Evolutionary conservation across 2,888 invertebrate species (phyloP).

Genomic region (Noctua fimbriata): DNA sequence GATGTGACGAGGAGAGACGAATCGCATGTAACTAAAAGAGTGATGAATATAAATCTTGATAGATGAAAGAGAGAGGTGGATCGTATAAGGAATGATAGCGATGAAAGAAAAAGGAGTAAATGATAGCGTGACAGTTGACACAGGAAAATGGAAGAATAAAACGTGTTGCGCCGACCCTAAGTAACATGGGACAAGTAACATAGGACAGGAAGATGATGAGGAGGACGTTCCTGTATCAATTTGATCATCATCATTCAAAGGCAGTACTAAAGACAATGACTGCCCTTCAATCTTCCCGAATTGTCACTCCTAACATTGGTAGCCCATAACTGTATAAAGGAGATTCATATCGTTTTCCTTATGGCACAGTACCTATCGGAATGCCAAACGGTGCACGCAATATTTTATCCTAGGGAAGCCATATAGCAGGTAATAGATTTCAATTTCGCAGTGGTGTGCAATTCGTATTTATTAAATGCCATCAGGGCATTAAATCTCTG

Average conservation of each 20-base stretch:
- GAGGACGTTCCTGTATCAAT: neutral
- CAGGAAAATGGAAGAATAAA: too few relatives aligned
- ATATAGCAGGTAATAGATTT: constrained; percentile 48
- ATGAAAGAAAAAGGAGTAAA: neutral
- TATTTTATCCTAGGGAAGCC: constrained; percentile 45
- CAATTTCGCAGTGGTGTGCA: constrained; percentile 47
- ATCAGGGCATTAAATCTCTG: constrained; percentile 31
- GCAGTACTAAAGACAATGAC: neutral
- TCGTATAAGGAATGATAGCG: neutral
- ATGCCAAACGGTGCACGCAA: constrained; percentile 25
- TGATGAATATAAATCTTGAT: neutral
- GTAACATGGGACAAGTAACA: too few relatives aligned
- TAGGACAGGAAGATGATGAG: too few relatives aligned
- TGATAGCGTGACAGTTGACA: too few relatives aligned
- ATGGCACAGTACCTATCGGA: neutral
- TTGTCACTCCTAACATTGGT: constrained; percentile 1
- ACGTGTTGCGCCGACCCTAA: too few relatives aligned
- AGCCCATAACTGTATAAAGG: constrained; percentile 16
- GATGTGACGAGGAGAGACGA: neutral
- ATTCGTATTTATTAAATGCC: constrained; percentile 52
- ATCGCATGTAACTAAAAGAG: neutral
- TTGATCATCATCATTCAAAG: neutral
- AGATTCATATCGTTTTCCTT: constrained; percentile 32
- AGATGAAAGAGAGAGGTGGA: neutral
- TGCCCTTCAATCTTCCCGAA: constrained; percentile 10